Base-by-base conservation (phyloP, 2,888 invertebrate species). In the Chrysodeixis includens region DNA sequence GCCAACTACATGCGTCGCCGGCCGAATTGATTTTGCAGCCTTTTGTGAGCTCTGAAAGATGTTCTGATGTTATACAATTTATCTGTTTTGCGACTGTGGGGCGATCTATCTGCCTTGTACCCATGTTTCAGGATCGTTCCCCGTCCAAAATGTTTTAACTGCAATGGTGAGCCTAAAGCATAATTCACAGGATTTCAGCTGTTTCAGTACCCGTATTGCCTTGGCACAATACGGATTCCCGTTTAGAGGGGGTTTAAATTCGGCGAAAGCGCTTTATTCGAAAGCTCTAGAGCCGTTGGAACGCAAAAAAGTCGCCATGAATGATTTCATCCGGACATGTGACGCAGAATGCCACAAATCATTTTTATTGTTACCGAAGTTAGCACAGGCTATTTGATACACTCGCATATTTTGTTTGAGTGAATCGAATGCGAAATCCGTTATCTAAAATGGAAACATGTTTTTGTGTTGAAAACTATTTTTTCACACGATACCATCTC, bases 1-100 rank as follows among this genome's bases (percentile, higher is more conserved):
- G 93, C 93, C 93, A 93, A 92, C 85, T 89, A 86, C 81, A 91
- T 86, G 91, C 90, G 90, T 90, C 89, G 86, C 84, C 83, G 78
- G 81, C 72, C 76, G 86, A 88, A 93, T 92, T 92, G 93, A 93
- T 93, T 93, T 88, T 84, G 82, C 81, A 82, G 86, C 83, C 86
- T 88, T 86, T 89, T 87, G 88, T 85, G 87, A 85, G 85, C 81
- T 79, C 66, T 70, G 69, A 62, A 73, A 76, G 78, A 82, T 72
- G 78, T 63, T 82, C 71, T 57, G 75, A 67, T 81, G 82, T 80
- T 83, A 78, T 64, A 80, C 77, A 82, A 83, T 82, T 78, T 78
- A 80, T 74, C 65, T 54, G 68, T 67, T 67, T 57, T 71, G 66
- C 63, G 68, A 57, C 56, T 59, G 51, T 40, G 16, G 53, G 54